Base-by-base conservation (phyloP, 2,888 invertebrate genomes). In the Cerceris rybyensis region DNA sequence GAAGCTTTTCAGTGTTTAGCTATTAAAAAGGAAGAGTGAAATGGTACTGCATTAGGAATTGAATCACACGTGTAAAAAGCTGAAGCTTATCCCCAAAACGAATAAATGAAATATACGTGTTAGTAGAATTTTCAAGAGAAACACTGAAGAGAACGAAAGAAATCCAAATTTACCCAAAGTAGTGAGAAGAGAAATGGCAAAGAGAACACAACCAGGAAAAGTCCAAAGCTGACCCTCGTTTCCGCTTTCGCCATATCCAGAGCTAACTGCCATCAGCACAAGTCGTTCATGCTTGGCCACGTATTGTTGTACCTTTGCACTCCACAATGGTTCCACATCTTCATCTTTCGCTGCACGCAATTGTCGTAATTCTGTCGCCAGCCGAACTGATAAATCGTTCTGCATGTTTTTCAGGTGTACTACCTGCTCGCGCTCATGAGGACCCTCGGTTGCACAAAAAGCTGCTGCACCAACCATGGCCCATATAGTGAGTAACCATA, bases 121-220 rank as follows among this genome's bases (percentile, higher is more conserved):
- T 39, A 17, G 0, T 16, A 42, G 8, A 13, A 42, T 9, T n/a
- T 41, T 42, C 8, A 16, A 43, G 8, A 13, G 39, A 55, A 41
- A 6, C 41, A 17, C 43, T 14, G 7, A 28, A 28, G 50, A 28
- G 28, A 28, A 28, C 28, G 28, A 28, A 28, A 28, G 1, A 2
- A 28, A 28, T 28, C 28, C 28, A 28, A 28, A 2, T 14, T 88
- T 88, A 96, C 96, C 96, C 69, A 96, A 92, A 49, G 96, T 95
- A 0, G 96, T 96, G 90, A 96, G 93, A 9, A 96, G 93, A n/a
- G 95, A 95, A 52, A 96, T 93, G 8, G 94, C 94, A 87, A 96
- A 96, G 28, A 96, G 93, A 63, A 96, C 93, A 54, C 95, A 95
- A 13, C 96, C 96, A 0, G 95, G 94, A 81, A 95, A 94, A 28